Evolutionary conservation across 2,113 vertebrate genomes (phyloP), one percentile per base, ranked within the genome.

Genomic region (Oreochromis tanganicae): DNA sequence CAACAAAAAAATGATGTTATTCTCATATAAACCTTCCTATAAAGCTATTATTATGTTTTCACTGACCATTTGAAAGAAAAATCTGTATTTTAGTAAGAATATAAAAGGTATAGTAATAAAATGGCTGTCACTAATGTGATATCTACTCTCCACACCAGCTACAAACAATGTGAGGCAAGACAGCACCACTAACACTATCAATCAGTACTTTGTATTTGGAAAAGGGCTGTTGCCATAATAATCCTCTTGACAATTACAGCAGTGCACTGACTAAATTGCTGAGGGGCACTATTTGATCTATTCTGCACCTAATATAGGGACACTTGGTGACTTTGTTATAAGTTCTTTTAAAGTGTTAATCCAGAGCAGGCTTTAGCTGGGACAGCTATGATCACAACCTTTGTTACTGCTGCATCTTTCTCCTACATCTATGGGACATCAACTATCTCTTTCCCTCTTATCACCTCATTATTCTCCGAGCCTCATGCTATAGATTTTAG

Each of bases 401-500:
- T 36, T 46, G 19, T 55, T 87, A 82, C 75, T 9, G 34, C 43
- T 73, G 46, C 82, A 83, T 88, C 85, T 75, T 56, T 83, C 82
- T 85, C 50, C 43, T 82, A 56, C 52, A 85, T 80, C 78, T 85
- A 14, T 52, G 50, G 48, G 57, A 89, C 80, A 63, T 46, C 17
- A 36, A 73, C 81, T 41, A 13, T 81, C 66, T 38, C 71, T 75
- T 59, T 80, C 13, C 19, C 34, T 82, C 46, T 86, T 48, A 84
- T 71, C 19, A 88, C 83, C 68, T 86, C 84, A 13, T 83, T 75
- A 43, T 59, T 50, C 82, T 84, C 36, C 21, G 29, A 81, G 81
- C 82, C 56, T 83, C 71, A 17, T 88, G 75, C 90, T 87, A 89
- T 90, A 85, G 80, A 87, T 89, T 89, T 87, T 57, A 84, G 88